Evolutionary conservation across 2,113 vertebrate genomes (phyloP).

Genomic region (Heptranchias perlo): DNA sequence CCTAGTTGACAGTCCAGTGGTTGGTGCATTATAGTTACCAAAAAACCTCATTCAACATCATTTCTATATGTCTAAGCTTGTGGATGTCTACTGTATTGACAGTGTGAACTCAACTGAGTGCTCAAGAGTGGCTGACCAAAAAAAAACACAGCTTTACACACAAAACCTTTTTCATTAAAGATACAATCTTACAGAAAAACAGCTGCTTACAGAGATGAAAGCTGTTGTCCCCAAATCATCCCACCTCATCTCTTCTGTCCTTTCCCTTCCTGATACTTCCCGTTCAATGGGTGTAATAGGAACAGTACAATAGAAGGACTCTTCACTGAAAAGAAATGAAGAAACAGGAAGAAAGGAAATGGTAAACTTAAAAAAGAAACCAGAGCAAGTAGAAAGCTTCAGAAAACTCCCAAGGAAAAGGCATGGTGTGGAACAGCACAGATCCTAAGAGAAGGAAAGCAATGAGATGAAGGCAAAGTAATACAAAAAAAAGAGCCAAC

Average conservation of each 20-base stretch:
- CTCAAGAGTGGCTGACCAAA: background rate
- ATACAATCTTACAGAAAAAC: background rate
- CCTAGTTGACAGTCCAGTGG: background rate
- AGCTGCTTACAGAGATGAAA: constrained; percentile 40
- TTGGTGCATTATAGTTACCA: background rate
- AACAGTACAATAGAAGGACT: constrained; percentile 82
- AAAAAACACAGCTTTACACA: background rate
- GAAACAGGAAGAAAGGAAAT: constrained; percentile 47
- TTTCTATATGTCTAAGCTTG: background rate
- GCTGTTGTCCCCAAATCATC: constrained; percentile 48
- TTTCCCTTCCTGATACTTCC: constrained; percentile 77
- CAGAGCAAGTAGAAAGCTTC: constrained; percentile 51
- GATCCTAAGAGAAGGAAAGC: constrained; percentile 31
- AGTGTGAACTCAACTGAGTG: background rate
- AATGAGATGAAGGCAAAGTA: constrained; percentile 25
- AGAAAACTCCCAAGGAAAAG: constrained; percentile 50
- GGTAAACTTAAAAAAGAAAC: constrained; percentile 44
- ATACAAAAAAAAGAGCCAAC: constrained; percentile 14
- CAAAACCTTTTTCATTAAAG: constrained; percentile 19
- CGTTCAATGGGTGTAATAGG: constrained; percentile 85
- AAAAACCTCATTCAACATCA: background rate
- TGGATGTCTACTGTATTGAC: background rate
- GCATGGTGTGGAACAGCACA: constrained; percentile 41
- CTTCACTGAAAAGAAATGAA: constrained; percentile 68
- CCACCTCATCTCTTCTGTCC: constrained; percentile 77